Percentiles rank a stretch among this genome's conserved stretches.
These are phyloP conservation scores for Dolichotis patagonum DNA, from an alignment of 2,113 vertebrate genomes.

Conservation along the genomic window DNA sequence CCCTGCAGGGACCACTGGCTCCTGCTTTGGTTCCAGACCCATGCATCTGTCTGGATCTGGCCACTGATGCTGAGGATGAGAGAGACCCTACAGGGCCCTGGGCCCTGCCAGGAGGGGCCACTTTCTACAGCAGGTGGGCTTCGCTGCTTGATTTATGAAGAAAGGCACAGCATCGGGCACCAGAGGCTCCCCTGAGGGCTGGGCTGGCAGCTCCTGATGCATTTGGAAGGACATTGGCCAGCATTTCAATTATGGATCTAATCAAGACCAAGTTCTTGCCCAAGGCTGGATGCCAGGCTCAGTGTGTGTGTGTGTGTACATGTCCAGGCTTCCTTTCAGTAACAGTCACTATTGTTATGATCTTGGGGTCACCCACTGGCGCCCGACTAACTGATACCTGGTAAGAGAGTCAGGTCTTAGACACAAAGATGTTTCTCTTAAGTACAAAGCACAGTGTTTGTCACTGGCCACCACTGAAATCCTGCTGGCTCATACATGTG, in stretches of 20 bases:
- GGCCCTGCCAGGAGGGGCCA: not conserved
- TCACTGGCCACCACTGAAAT: not conserved
- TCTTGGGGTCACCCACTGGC: not conserved
- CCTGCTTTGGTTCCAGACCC: constrained; percentile 32
- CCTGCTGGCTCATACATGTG: not conserved
- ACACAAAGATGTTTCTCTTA: not conserved
- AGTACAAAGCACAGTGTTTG: not conserved
- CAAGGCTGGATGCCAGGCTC: not conserved
- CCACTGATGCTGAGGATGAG: not conserved
- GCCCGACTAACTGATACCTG: not conserved
- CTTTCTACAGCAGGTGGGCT: fast-evolving
- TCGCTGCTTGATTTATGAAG: not conserved
- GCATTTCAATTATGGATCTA: not conserved
- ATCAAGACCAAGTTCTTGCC: constrained; percentile 3
- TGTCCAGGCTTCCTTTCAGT: not conserved
- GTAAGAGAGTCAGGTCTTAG: not conserved
- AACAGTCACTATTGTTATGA: not conserved
- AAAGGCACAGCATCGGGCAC: not conserved
- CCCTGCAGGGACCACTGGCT: not conserved
- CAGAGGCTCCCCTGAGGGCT: not conserved
- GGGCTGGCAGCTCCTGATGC: not conserved
- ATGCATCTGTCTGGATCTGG: not conserved
- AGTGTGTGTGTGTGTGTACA: too few relatives aligned
- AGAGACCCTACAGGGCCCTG: not conserved
- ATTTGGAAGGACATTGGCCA: constrained; percentile 5